A percentile compares a stretch with the other conserved stretches of the same genome.
Evolutionary conservation across 2,797 vertebrate genomes (phyloP).

Genomic region (Hybognathus amarus): DNA sequence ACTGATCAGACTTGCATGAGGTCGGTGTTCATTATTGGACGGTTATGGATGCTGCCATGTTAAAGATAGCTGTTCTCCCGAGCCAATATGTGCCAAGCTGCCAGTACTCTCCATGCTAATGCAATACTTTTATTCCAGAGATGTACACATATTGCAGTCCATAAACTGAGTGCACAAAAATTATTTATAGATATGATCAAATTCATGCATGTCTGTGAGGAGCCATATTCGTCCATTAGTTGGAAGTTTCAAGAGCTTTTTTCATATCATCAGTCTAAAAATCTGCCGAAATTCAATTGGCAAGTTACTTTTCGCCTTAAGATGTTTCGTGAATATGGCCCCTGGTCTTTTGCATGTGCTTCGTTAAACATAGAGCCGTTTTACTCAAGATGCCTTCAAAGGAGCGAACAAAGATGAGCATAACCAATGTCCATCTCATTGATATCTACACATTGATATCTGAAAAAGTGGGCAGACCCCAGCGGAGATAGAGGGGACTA

Average conservation of each 20-base stretch:
- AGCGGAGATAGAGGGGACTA: too few species aligned
- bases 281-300: neutral
- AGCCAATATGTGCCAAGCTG: conserved; percentile 26
- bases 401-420: neutral
- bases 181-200: conserved; percentile 10
- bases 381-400: too few species aligned
- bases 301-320: too few species aligned
- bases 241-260: conserved; percentile 15
- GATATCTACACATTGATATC: too few species aligned
- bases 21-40: conserved; percentile 52
- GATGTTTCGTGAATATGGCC: too few species aligned
- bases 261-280: neutral
- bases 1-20: conserved; percentile 58
- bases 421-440: neutral
- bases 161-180: neutral
- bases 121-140: neutral
- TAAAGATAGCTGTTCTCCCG: conserved; percentile 31
- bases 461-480: too few species aligned
- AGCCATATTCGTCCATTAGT: neutral
- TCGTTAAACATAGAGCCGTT: too few species aligned
- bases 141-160: conserved; percentile 16
- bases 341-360: too few species aligned
- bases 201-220: neutral
- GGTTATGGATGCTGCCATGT: conserved; percentile 9
- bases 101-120: conserved; percentile 14